phyloP scores from a whole-genome alignment of 2,797 vertebrate species.

The Acipenser transmontanus region DNA sequence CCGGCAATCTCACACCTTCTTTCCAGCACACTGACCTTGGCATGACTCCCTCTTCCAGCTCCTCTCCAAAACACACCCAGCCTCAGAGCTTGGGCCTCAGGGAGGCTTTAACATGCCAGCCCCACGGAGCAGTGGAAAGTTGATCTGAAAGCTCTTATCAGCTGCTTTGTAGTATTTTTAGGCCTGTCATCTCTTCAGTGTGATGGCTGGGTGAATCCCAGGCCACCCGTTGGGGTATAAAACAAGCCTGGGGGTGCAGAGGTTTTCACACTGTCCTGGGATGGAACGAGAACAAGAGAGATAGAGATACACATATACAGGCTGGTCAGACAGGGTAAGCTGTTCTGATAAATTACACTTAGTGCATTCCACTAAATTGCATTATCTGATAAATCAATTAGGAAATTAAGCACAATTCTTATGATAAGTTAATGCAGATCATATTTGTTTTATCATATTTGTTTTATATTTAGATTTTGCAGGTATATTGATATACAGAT shows the following conservation, averaged over 20 bases:
- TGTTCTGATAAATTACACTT: too few species aligned
- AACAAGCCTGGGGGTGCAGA: conserved; percentile 37
- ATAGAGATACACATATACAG: conserved; percentile 1
- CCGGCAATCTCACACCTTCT: conserved; percentile 24
- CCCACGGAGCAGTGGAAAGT: conserved; percentile 18
- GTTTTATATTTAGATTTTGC: too few species aligned
- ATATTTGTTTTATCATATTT: too few species aligned
- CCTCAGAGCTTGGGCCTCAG: neutral
- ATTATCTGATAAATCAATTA: too few species aligned
- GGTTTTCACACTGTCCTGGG: conserved; percentile 24
- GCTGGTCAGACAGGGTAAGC: conserved; percentile 29
- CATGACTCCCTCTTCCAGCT: neutral
- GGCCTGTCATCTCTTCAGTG: conserved; percentile 52
- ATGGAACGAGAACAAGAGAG: neutral
- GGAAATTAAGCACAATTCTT: too few species aligned
- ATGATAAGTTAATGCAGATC: too few species aligned
- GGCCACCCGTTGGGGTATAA: conserved; percentile 45
- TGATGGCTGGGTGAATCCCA: conserved; percentile 34
- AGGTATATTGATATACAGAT: too few species aligned
- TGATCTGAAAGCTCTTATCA: conserved; percentile 52
- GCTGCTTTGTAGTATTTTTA: conserved; percentile 71
- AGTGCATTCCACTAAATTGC: too few species aligned
- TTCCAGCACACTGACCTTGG: conserved; percentile 31
- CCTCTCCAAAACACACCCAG: neutral
- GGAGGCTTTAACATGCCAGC: neutral